Evolutionary conservation across 2,888 invertebrate genomes (phyloP).

Genomic region (Pollenia griseotomentosa): DNA sequence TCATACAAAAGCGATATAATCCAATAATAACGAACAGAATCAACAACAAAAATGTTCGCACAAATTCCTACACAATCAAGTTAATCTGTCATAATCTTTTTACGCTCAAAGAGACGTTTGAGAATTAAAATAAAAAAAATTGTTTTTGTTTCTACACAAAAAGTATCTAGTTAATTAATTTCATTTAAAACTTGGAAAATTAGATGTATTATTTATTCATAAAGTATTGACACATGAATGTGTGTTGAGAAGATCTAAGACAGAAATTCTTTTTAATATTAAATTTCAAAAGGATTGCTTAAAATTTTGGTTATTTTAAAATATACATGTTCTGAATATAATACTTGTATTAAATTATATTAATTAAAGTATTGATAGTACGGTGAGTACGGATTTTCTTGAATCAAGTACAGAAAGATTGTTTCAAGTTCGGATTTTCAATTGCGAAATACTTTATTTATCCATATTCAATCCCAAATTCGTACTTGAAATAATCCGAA

Average conservation of each 20-base stretch:
- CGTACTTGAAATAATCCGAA: no score
- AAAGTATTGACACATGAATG: neutral
- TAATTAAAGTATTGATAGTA: no score
- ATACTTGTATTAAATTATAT: no score
- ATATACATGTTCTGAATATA: no score
- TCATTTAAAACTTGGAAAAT: conserved; percentile 23
- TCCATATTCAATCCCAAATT: no score
- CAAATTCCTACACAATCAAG: conserved; percentile 1
- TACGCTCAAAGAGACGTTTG: neutral
- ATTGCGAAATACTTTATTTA: no score
- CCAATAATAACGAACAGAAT: neutral
- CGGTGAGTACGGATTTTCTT: no score
- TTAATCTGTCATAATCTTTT: conserved; percentile 25
- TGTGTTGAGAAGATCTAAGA: neutral
- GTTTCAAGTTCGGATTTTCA: no score
- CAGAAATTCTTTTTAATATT: no score
- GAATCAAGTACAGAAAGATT: no score
- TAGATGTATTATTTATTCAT: conserved; percentile 15
- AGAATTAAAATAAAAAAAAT: conserved; percentile 25
- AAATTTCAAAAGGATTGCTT: no score
- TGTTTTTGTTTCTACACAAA: neutral
- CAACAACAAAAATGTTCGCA: neutral
- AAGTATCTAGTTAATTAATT: conserved; percentile 37
- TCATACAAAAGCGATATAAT: neutral
- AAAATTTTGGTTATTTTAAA: no score